Evolutionary conservation across 2,888 invertebrate genomes (phyloP).

Genomic region (Sphecodes monilicornis): DNA sequence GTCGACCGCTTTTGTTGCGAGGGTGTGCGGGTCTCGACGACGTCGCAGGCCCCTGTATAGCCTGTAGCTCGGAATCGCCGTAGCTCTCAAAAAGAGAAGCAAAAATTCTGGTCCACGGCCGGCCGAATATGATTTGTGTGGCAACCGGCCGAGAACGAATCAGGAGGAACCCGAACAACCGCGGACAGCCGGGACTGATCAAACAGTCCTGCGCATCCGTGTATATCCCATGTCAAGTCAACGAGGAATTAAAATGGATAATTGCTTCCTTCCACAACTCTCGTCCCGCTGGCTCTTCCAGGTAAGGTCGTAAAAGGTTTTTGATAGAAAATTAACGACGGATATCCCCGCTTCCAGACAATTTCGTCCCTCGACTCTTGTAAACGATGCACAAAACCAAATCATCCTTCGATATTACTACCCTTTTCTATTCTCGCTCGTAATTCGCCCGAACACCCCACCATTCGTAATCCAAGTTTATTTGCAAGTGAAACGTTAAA

Average conservation of each 20-base stretch:
- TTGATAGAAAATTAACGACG: slow-evolving; percentile 81
- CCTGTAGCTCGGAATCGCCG: slow-evolving; percentile 15
- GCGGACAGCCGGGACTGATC: slow-evolving; percentile 79
- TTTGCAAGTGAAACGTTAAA: background rate
- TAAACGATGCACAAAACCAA: slow-evolving; percentile 25
- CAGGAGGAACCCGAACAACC: slow-evolving; percentile 64
- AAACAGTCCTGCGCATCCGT: slow-evolving; percentile 77
- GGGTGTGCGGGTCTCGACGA: slow-evolving; percentile 54
- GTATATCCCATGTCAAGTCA: slow-evolving; percentile 78
- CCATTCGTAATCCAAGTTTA: no score
- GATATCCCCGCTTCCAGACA: slow-evolving; percentile 41
- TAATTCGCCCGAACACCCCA: background rate
- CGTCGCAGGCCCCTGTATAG: background rate
- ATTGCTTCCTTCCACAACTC: slow-evolving; percentile 79
- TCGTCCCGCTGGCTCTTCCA: slow-evolving; percentile 75
- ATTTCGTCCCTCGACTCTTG: slow-evolving; percentile 1
- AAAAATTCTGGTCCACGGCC: slow-evolving; percentile 41
- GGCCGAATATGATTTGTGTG: slow-evolving; percentile 81
- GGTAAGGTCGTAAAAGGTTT: slow-evolving; percentile 80
- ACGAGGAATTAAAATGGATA: slow-evolving; percentile 81
- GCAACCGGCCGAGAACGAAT: slow-evolving; percentile 76
- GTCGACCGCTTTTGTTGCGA: slow-evolving; percentile 65
- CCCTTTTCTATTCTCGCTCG: background rate
- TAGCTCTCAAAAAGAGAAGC: slow-evolving; percentile 34
- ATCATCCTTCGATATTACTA: background rate